Base-by-base conservation (phyloP, 1,140 invertebrate species). In the Drosophila bifasciata region DNA sequence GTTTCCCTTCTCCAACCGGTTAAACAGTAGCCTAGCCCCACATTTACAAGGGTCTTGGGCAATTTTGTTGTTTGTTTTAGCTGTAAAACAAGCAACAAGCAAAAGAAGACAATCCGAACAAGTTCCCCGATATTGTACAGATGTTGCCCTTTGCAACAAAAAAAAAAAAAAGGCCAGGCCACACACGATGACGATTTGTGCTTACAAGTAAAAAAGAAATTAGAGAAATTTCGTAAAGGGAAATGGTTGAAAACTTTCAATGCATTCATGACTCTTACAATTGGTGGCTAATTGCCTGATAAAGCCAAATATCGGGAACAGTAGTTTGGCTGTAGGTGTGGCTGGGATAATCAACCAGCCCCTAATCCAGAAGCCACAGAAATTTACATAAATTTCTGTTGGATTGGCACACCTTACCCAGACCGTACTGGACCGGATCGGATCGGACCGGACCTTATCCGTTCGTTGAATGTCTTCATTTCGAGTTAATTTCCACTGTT, bases 391-490 rank as follows among this genome's bases (percentile, higher is more conserved):
- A 57, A 63, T 77, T 52, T 53, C 13, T 32, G 50, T 56, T 36
- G 67, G 53, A 67, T 61, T 80, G 73, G 46, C 78, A 60, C 78
- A 51, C 78, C 78, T 70, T 56, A 21, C 21, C 40, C 19, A 4
- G 32, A 36, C 32, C 11, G 32, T 9, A 13, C 11, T 9, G 0
- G 1, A 9, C 7, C 28, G 28, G 8, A 11, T 3, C 28, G 3
- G 8, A 11, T 3, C 32, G 11, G 11, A 1, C 32, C 32, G 32
- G 32, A 36, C 32, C 32, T 36, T 36, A 39, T 46, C 51, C 48
- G 13, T 70, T 77, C 56, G 19, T 25, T 77, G 60, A 81, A 81
- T 83, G 68, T 83, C 78, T 81, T 81, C 68, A 81, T 81, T 81
- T 73, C 43, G 64, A 41, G 23, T 60, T 68, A 79, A 79, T 79